A percentile compares a stretch with the other conserved stretches of the same genome.
Conservation (phyloP, 2,888 invertebrate species). For the Poecilobothrus nobilitatus region DNA sequence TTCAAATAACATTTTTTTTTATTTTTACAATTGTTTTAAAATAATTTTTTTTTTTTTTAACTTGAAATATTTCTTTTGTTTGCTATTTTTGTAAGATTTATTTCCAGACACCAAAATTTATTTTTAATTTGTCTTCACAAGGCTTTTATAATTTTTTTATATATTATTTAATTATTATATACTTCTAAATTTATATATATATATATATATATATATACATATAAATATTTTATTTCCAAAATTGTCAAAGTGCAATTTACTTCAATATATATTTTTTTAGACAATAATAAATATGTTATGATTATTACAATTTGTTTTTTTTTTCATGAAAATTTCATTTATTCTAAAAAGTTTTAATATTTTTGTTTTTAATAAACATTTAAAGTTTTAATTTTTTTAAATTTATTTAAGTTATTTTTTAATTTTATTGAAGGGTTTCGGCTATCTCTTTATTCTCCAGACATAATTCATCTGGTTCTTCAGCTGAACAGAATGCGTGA, state of each 20-base stretch:
- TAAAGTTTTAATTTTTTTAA: neutral
- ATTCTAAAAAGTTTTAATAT: neutral
- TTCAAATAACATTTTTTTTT: too few species aligned
- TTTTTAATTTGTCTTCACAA: neutral
- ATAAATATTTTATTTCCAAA: neutral
- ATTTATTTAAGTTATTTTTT: neutral
- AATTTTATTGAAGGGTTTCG: constrained; percentile 18
- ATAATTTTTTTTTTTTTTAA: too few species aligned
- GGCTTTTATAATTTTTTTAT: neutral
- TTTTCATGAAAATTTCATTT: neutral
- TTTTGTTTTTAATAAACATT: too few species aligned
- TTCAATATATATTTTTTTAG: neutral
- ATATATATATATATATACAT: too few species aligned
- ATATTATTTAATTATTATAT: too few species aligned
- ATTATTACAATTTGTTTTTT: neutral
- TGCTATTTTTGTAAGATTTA: too few species aligned
- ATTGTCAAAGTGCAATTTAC: neutral
- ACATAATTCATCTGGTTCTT: constrained; percentile 24
- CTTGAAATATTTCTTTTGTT: too few species aligned
- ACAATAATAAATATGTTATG: constrained; percentile 1
- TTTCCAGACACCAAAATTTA: too few species aligned
- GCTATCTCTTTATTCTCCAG: constrained; percentile 24
- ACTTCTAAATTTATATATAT: too few species aligned
- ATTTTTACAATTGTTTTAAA: too few species aligned
- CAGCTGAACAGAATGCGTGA: constrained; percentile 25